These are phyloP conservation scores for Ostrea denselamellosa DNA, from an alignment of 1,140 invertebrate species.

Conservation along the genomic window DNA sequence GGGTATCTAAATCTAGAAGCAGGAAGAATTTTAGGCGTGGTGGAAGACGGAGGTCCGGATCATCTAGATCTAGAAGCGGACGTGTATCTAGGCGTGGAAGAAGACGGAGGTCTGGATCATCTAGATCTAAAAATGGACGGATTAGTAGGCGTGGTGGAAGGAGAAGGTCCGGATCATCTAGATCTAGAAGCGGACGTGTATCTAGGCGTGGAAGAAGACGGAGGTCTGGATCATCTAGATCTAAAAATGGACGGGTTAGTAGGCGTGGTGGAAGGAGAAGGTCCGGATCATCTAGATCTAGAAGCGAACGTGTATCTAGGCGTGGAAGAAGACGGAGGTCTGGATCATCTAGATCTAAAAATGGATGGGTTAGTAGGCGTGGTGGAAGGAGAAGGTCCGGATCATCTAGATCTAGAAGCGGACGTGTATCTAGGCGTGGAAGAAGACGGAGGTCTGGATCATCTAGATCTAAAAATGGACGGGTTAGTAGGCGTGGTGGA, in stretches of 20 bases:
- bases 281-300: background rate
- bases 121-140: no score
- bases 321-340: background rate
- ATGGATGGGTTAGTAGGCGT: background rate
- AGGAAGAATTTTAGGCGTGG: no score
- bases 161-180: background rate
- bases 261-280: background rate
- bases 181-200: background rate
- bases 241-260: background rate
- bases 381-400: background rate
- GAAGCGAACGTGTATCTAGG: background rate
- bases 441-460: background rate
- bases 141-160: no score
- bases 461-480: no score
- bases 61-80: no score
- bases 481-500: no score
- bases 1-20: background rate
- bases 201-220: background rate
- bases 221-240: background rate
- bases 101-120: no score
- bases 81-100: no score
- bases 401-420: background rate
- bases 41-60: background rate
- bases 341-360: background rate
- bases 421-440: background rate